Conservation (phyloP, 2,113 vertebrate species). For the Tragulus kanchil region DNA sequence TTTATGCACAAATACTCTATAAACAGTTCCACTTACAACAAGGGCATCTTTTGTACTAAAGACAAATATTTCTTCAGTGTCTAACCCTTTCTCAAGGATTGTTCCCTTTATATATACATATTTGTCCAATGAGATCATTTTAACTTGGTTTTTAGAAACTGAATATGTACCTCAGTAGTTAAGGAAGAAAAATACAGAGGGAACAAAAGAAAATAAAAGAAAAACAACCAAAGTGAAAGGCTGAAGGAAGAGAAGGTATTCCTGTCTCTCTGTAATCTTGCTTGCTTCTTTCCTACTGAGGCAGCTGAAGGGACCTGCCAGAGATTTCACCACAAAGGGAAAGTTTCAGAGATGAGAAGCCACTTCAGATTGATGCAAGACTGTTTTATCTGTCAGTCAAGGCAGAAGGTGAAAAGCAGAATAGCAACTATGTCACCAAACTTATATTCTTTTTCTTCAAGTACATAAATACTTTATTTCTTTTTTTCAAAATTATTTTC, state of each 20-base stretch:
- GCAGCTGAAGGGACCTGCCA: constrained; percentile 79
- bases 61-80: not conserved
- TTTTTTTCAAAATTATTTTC: constrained; percentile 77
- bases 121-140: constrained; percentile 67
- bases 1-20: not conserved
- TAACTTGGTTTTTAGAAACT: constrained; percentile 75
- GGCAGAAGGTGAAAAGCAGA: constrained; percentile 73
- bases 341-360: constrained; percentile 80
- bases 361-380: constrained; percentile 82
- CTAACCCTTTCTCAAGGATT: constrained; percentile 38
- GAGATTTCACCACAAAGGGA: constrained; percentile 75
- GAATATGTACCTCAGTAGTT: not conserved
- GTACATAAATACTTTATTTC: constrained; percentile 86
- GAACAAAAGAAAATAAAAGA: constrained; percentile 53
- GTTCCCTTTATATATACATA: constrained; percentile 63
- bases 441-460: constrained; percentile 84
- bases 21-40: not conserved
- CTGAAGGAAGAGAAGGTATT: constrained; percentile 76
- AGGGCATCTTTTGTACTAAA: not conserved
- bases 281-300: constrained; percentile 67
- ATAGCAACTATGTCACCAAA: constrained; percentile 83
- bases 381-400: constrained; percentile 88
- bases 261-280: constrained; percentile 78
- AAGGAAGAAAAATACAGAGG: constrained; percentile 24
- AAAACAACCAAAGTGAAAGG: constrained; percentile 79